Base-by-base conservation (phyloP, 2,888 invertebrate species). In the Macaria liturata region DNA sequence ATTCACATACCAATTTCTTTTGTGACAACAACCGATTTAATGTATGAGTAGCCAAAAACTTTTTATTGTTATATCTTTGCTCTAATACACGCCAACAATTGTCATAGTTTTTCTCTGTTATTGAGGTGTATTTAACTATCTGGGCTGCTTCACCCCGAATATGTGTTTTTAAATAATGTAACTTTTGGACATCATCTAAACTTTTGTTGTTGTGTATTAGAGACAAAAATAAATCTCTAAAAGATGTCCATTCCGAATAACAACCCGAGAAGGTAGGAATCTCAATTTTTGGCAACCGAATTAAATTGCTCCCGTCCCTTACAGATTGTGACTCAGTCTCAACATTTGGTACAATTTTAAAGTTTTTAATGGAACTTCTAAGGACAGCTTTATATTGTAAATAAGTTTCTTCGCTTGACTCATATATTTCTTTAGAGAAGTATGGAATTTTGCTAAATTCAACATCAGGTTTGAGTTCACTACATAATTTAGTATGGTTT, bases 151-250 rank as follows among this genome's bases (percentile, higher is more conserved):
- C 39, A 39, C 39, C 39, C 39, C 6, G 5, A 7, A 39, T 7
- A 39, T 39, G 8, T 39, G 6, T 8, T 39, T 39, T 39, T 8
- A 39, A 8, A 8, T 39, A 39, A 8, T 39, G 39, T 39, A 48
- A 30, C 30, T 48, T 39, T 37, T 48, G 48, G 3, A 48, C 48
- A 8, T 48, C 9, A 9, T 48, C 30, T 9, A 48, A 39, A 30
- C 8, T 9, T 9, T 37, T 4, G 9, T 48, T 48, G 8, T 48
- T 3, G 1, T 3, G 1, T 3, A 39, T 48, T 9, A 48, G 7
- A 20, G 39, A 48, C 4, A 4, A 30, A 39, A 39, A 48, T 5
- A 48, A 39, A 39, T 48, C 48, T 39, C n/a, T 48, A 9, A 48
- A 48, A n/a, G 48, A 39, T 8, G 4, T 3, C 37, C 44, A 34